phyloP scores from a whole-genome alignment of 1,140 invertebrate genomes.

The Aphaenogaster floridana region DNA sequence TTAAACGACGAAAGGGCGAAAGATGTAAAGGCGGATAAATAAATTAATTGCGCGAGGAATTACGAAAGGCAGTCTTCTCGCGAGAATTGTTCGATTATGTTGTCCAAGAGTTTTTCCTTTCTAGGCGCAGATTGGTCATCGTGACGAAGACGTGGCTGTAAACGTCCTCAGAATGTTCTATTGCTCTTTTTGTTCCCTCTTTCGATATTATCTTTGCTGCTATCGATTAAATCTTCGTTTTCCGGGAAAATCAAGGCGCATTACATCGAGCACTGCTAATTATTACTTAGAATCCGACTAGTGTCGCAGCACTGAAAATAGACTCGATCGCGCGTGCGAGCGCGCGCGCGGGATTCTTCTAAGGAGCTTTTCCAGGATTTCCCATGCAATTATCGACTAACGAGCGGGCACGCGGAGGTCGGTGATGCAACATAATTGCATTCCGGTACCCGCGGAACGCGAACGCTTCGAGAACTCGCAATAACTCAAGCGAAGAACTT shows the following conservation, averaged over 20 bases:
- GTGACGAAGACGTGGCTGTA: background rate
- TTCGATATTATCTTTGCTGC: background rate
- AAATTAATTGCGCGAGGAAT: background rate
- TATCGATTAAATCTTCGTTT: conserved; percentile 12
- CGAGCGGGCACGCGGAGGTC: conserved; percentile 51
- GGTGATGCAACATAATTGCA: conserved; percentile 65
- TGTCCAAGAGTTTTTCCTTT: background rate
- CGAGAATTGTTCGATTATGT: background rate
- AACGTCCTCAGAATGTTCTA: background rate
- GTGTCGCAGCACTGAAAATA: conserved; percentile 46
- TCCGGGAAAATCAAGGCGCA: conserved; percentile 16
- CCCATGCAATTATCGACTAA: conserved; percentile 62
- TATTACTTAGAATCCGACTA: conserved; percentile 40
- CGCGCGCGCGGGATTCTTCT: conserved; percentile 44
- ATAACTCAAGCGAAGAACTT: conserved; percentile 60
- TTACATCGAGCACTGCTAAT: conserved; percentile 50
- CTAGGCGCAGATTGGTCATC: background rate
- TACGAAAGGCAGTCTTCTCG: background rate
- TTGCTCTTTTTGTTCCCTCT: background rate
- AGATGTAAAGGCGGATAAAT: background rate
- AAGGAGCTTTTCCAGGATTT: conserved; percentile 63
- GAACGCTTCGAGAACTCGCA: conserved; percentile 56
- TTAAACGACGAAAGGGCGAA: background rate
- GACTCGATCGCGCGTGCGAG: conserved; percentile 12
- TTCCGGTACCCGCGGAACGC: conserved; percentile 56